These are phyloP conservation scores for Meda fulgida DNA, from an alignment of 2,797 vertebrate genomes.

Conservation along the genomic window DNA sequence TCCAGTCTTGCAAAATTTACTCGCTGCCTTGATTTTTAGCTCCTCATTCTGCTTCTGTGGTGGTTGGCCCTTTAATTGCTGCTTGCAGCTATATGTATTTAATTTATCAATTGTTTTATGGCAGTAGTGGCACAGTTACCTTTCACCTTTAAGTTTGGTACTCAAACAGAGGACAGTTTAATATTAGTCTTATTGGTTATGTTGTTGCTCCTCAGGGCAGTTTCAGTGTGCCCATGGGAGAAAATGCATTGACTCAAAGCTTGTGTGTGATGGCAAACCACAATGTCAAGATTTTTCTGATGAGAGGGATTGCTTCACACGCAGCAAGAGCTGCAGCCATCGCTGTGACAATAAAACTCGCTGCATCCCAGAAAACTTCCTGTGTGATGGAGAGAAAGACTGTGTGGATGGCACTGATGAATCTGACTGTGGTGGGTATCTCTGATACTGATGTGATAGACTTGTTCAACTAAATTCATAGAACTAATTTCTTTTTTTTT, in stretches of 20 bases:
- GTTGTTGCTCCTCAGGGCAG: slow-evolving; percentile 68
- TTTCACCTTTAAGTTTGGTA: background rate
- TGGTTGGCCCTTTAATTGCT: no score
- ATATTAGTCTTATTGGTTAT: background rate
- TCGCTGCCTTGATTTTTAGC: no score
- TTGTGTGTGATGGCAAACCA: slow-evolving; percentile 80
- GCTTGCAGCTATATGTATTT: no score
- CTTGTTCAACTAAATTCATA: no score
- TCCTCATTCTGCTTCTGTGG: no score
- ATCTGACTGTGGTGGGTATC: slow-evolving; percentile 79
- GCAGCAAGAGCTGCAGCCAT: slow-evolving; percentile 76
- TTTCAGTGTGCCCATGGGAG: slow-evolving; percentile 82
- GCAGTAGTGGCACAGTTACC: background rate
- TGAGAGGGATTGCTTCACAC: slow-evolving; percentile 79
- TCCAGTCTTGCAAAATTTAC: no score
- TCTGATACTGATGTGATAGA: background rate
- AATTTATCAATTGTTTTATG: no score
- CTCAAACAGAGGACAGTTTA: no score
- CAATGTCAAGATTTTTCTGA: slow-evolving; percentile 88
- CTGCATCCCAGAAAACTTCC: slow-evolving; percentile 84
- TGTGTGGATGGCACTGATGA: slow-evolving; percentile 86
- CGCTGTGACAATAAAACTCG: slow-evolving; percentile 80
- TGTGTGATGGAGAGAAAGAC: slow-evolving; percentile 86
- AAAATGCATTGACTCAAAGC: slow-evolving; percentile 70
- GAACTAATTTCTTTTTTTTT: slow-evolving; percentile 59